phyloP scores from a whole-genome alignment of 1,140 invertebrate genomes.

The Lineus longissimus region DNA sequence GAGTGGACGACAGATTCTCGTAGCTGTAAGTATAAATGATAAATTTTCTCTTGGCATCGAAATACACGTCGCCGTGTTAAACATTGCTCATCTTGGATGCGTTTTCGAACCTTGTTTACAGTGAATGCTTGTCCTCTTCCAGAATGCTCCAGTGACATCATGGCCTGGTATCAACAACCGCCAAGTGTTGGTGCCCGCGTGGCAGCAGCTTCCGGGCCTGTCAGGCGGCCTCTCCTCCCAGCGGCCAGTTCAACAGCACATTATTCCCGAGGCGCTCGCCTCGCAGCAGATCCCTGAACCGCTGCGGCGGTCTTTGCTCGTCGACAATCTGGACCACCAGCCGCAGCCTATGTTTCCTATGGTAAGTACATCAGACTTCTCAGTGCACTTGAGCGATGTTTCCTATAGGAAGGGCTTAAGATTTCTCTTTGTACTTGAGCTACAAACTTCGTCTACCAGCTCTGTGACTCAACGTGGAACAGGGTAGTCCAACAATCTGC shows the following conservation, averaged over 20 bases:
- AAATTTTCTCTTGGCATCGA: constrained; percentile 8
- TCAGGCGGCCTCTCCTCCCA: constrained; percentile 55
- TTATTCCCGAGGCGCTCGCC: constrained; percentile 57
- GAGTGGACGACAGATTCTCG: constrained; percentile 56
- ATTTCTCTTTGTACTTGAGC: no score
- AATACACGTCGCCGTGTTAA: neutral
- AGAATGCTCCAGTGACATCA: constrained; percentile 72
- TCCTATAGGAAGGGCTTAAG: neutral
- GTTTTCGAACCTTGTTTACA: no score
- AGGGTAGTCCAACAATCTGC: no score
- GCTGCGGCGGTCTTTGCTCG: constrained; percentile 75
- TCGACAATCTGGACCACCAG: constrained; percentile 63
- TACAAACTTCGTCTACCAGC: no score
- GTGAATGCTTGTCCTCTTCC: no score
- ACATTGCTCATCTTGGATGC: neutral
- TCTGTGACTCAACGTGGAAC: no score
- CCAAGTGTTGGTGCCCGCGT: constrained; percentile 78
- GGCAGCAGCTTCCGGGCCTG: constrained; percentile 67
- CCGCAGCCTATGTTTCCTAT: constrained; percentile 63
- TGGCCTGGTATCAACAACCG: constrained; percentile 69
- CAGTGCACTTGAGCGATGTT: neutral
- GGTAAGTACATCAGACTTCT: constrained; percentile 30
- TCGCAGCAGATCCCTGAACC: constrained; percentile 59
- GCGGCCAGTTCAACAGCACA: constrained; percentile 67
- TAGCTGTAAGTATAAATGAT: constrained; percentile 48